phyloP scores from a whole-genome alignment of 2,888 invertebrate genomes.

The Ormyrus thymus region DNA sequence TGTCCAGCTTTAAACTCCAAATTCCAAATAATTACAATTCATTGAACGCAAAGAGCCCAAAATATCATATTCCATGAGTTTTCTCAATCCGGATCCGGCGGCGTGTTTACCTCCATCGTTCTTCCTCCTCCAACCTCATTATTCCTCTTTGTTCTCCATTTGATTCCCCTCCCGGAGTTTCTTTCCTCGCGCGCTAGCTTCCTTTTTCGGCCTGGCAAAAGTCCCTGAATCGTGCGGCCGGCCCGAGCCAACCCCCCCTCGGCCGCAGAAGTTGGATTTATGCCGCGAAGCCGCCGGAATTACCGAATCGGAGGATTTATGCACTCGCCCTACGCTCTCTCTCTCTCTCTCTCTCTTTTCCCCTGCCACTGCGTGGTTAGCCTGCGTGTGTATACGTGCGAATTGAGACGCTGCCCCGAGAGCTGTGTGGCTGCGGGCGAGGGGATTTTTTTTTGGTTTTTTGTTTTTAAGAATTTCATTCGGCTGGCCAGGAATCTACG shows the following conservation, averaged over 20 bases:
- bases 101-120: slow-evolving; percentile 22
- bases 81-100: background rate
- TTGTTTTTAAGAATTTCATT: too few species aligned
- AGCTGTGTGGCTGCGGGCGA: background rate
- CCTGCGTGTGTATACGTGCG: slow-evolving; percentile 5
- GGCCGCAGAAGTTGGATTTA: slow-evolving; percentile 72
- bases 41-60: too few species aligned
- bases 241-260: slow-evolving; percentile 62
- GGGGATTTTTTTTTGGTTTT: background rate
- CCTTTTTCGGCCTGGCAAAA: slow-evolving; percentile 64
- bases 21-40: background rate
- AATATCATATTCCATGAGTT: background rate
- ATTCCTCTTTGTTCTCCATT: slow-evolving; percentile 35
- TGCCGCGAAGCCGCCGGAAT: slow-evolving; percentile 70
- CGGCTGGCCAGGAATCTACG: too few species aligned
- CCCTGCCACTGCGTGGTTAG: background rate
- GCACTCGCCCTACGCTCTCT: slow-evolving; percentile 58
- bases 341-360: background rate
- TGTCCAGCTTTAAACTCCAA: background rate
- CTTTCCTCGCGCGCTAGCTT: slow-evolving; percentile 57
- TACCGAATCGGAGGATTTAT: slow-evolving; percentile 72
- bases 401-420: too few species aligned
- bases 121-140: slow-evolving; percentile 40
- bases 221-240: slow-evolving; percentile 71
- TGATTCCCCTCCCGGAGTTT: slow-evolving; percentile 59